These are phyloP conservation scores for Uloborus plumipes DNA, from an alignment of 2,888 invertebrate species.

Conservation along the genomic window DNA sequence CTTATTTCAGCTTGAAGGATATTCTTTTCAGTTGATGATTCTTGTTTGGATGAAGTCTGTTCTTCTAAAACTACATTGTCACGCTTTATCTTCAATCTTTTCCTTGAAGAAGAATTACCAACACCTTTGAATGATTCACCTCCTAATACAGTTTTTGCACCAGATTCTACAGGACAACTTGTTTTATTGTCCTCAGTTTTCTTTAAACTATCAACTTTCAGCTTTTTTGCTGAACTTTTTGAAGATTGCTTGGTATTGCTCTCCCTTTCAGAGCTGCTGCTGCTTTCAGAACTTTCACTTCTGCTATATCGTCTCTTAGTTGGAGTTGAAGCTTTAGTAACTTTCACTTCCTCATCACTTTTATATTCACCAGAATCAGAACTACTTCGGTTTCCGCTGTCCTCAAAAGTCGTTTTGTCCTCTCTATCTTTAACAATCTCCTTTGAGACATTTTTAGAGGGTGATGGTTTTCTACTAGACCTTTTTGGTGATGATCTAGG, in stretches of 20 bases:
- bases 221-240: background rate
- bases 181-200: background rate
- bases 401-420: background rate
- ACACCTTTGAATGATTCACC: too few species aligned
- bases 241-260: constrained; percentile 14
- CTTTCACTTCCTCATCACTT: background rate
- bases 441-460: background rate
- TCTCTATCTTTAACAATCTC: background rate
- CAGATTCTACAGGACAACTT: background rate
- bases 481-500: background rate
- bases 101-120: background rate
- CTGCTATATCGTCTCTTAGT: constrained; percentile 11
- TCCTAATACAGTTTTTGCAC: background rate
- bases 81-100: constrained; percentile 36
- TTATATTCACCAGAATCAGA: constrained; percentile 21
- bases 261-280: constrained; percentile 9
- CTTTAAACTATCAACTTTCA: background rate
- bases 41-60: too few species aligned
- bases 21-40: too few species aligned
- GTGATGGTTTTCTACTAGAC: too few species aligned
- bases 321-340: too few species aligned
- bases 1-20: too few species aligned
- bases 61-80: constrained; percentile 20
- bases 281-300: background rate
- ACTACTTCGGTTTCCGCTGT: background rate